phyloP scores from a whole-genome alignment of 1,140 invertebrate genomes.

The Atta colombica region DNA sequence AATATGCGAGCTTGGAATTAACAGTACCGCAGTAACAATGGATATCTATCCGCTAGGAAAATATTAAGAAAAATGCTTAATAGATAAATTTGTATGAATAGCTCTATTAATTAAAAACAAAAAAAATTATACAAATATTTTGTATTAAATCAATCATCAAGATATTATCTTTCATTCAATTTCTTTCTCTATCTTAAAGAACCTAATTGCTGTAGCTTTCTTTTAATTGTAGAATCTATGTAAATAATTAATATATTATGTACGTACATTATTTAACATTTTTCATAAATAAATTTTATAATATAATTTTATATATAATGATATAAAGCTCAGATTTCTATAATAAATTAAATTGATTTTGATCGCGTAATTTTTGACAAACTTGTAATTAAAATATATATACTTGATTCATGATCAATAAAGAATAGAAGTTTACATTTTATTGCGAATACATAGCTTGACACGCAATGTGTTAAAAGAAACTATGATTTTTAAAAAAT shows the following conservation, averaged over 20 bases:
- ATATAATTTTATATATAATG: background rate
- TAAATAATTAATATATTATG: conserved; percentile 1
- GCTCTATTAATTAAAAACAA: background rate
- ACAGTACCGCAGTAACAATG: background rate
- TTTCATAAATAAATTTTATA: conserved; percentile 4
- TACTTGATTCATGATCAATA: background rate
- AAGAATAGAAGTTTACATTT: background rate
- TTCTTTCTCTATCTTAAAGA: too few species aligned
- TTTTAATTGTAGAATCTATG: background rate
- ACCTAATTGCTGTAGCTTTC: background rate
- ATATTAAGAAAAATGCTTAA: background rate
- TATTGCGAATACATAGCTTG: background rate
- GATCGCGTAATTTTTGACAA: background rate
- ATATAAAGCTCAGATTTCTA: background rate
- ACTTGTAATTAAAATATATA: background rate
- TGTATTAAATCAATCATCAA: background rate
- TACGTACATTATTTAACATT: background rate
- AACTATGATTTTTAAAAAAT: background rate
- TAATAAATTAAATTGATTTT: background rate
- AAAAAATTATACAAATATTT: background rate
- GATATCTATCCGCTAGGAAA: too few species aligned
- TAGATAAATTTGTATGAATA: background rate
- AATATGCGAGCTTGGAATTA: background rate
- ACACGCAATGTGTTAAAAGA: background rate
- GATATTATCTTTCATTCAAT: background rate